Evolutionary conservation across 2,113 vertebrate genomes (phyloP).

Genomic region (Glaucidium brasilianum): DNA sequence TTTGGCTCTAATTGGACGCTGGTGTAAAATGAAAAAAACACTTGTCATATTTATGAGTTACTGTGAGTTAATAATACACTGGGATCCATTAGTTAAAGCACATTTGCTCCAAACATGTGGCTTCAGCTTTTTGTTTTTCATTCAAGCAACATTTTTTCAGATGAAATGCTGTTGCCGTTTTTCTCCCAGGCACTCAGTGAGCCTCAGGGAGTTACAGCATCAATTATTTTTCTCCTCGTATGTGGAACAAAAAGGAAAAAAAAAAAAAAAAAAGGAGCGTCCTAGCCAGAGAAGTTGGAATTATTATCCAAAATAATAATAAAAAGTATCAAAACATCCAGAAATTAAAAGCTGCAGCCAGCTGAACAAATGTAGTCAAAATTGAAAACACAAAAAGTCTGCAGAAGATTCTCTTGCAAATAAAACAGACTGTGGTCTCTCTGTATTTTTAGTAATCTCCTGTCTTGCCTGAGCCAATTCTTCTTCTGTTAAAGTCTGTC

Average conservation of each 20-base stretch:
- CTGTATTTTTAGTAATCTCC: slow-evolving; percentile 13
- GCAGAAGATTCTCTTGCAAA: slow-evolving; percentile 6
- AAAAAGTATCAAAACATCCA: slow-evolving; percentile 47
- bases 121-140: slow-evolving; percentile 50
- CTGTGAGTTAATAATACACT: slow-evolving; percentile 69
- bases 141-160: slow-evolving; percentile 46
- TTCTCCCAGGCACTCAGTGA: background rate
- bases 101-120: slow-evolving; percentile 64
- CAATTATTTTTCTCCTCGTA: slow-evolving; percentile 44
- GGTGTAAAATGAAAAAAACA: slow-evolving; percentile 69
- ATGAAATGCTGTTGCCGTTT: background rate
- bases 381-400: slow-evolving; percentile 32
- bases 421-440: background rate
- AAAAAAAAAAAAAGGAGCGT: background rate
- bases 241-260: background rate
- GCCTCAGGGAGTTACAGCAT: slow-evolving; percentile 33
- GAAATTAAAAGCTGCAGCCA: slow-evolving; percentile 43
- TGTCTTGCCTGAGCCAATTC: background rate
- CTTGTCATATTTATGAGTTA: slow-evolving; percentile 77
- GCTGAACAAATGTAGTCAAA: slow-evolving; percentile 42
- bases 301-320: slow-evolving; percentile 42
- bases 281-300: slow-evolving; percentile 20
- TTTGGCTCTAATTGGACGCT: slow-evolving; percentile 64
- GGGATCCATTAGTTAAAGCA: slow-evolving; percentile 70
- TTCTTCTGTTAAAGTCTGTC: background rate